Evolutionary conservation across 2,888 invertebrate genomes (phyloP).

Genomic region (Cremastobaeus sp.): DNA sequence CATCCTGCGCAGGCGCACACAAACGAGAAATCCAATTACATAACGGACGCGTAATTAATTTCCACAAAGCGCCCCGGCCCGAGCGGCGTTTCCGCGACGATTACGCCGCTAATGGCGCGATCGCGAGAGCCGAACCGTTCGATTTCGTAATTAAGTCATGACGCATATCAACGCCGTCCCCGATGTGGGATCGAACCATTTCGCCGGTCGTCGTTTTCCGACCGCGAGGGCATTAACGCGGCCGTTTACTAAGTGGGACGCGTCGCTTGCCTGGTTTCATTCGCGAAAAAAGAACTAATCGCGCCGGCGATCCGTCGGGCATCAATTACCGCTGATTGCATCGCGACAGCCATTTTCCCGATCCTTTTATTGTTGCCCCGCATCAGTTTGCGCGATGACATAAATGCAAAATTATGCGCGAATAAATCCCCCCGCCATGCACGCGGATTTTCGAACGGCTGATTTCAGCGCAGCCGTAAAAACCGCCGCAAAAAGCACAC

Average conservation of each 20-base stretch:
- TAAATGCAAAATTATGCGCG: slow-evolving; percentile 43
- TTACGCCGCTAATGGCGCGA: slow-evolving; percentile 63
- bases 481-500: slow-evolving; percentile 44
- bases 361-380: slow-evolving; percentile 26
- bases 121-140: slow-evolving; percentile 52
- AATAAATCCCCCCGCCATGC: too few relatives aligned
- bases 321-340: slow-evolving; percentile 29
- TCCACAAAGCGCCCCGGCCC: slow-evolving; percentile 61
- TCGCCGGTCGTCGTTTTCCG: too few relatives aligned
- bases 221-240: too few relatives aligned
- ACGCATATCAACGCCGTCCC: slow-evolving; percentile 49
- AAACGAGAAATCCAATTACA: slow-evolving; percentile 69
- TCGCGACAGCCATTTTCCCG: slow-evolving; percentile 28
- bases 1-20: slow-evolving; percentile 46
- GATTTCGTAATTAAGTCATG: slow-evolving; percentile 60
- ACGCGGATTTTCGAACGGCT: too few relatives aligned
- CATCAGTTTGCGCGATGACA: slow-evolving; percentile 33
- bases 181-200: slow-evolving; percentile 33
- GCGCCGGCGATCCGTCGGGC: too few relatives aligned
- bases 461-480: slow-evolving; percentile 44
- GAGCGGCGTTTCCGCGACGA: slow-evolving; percentile 60
- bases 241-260: too few relatives aligned
- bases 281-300: too few relatives aligned
- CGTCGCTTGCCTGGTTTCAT: background rate
- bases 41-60: slow-evolving; percentile 69